Evolutionary conservation across 2,888 invertebrate species (phyloP).

Genomic region (Gnatocerus cornutus): DNA sequence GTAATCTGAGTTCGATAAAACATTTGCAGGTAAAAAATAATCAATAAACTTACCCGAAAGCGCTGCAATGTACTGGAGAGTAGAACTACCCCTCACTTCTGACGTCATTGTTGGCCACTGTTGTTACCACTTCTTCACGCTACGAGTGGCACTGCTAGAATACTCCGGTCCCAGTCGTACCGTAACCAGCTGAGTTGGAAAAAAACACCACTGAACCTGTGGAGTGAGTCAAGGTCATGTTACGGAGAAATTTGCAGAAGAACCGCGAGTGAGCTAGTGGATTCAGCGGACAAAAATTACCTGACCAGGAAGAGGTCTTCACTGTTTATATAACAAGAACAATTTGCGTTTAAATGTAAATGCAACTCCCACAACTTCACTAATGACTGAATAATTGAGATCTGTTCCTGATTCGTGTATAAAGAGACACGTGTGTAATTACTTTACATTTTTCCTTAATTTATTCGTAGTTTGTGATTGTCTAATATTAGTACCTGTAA

Average conservation of each 20-base stretch:
- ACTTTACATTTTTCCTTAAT: no score
- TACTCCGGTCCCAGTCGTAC: conserved; percentile 2
- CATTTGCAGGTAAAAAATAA: conserved; percentile 17
- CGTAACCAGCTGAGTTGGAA: background rate
- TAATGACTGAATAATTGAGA: no score
- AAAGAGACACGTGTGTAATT: no score
- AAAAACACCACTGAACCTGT: conserved; percentile 10
- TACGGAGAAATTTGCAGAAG: conserved; percentile 9
- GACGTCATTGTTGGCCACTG: conserved; percentile 20
- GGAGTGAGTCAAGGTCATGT: conserved; percentile 3
- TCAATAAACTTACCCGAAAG: conserved; percentile 50
- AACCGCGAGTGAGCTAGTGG: background rate
- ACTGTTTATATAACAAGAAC: no score
- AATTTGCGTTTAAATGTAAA: no score
- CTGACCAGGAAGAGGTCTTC: no score
- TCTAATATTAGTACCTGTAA: conserved; percentile 1
- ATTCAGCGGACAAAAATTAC: no score
- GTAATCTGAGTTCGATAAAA: background rate
- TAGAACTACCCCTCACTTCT: conserved; percentile 33
- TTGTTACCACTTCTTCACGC: conserved; percentile 1
- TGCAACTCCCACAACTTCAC: no score
- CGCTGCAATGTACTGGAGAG: conserved; percentile 52
- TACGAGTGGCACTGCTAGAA: background rate
- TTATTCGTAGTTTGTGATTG: no score
- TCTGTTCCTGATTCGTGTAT: no score